Base-by-base conservation (phyloP, 2,113 vertebrate genomes). In the Colinus virginianus region DNA sequence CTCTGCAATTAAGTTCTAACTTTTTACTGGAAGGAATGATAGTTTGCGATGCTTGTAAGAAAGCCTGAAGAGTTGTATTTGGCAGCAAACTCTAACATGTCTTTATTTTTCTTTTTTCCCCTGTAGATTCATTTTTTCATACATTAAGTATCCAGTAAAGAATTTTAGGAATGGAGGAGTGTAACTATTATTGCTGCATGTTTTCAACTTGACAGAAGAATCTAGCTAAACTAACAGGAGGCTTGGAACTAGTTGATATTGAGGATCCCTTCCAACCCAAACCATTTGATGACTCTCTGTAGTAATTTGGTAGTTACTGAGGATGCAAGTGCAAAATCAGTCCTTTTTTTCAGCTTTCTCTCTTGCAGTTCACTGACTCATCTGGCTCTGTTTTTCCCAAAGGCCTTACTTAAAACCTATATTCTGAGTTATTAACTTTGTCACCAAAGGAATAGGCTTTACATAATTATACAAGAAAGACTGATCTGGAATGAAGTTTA, bases 361-460 rank as follows among this genome's bases (percentile, higher is more conserved):
- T 84, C 82, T 36, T 90, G 63, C 34, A 48, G 32, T 48, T 87
- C 59, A 69, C 12, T 78, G 48, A 66, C 40, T 83, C 69, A n/a
- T 63, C 32, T 77, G 79, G 46, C 42, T 6, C 49, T 3, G 2
- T 49, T 93, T 92, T 88, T 28, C 77, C 78, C 82, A 61, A 45
- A 62, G 68, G 67, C 16, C 13, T 25, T 74, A 23, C 88, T 82
- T 71, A 88, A 93, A 91, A 84, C 10, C 59, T 55, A 5, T 90
- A 78, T 94, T 90, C 42, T 61, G 64, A n/a, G 11, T 90, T 94
- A 78, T 84, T 91, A 94, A 83, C 40, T 85, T 89, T 86, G 90
- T 93, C 48, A 81, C 49, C 13, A 46, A 25, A 38, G 68, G 89
- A 84, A 40, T 81, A 92, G 84, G 42, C 30, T 92, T 88, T 76